Base-by-base conservation (phyloP, 37 sponge, comb jelly and placozoan species). In the Corticium candelabrum region DNA sequence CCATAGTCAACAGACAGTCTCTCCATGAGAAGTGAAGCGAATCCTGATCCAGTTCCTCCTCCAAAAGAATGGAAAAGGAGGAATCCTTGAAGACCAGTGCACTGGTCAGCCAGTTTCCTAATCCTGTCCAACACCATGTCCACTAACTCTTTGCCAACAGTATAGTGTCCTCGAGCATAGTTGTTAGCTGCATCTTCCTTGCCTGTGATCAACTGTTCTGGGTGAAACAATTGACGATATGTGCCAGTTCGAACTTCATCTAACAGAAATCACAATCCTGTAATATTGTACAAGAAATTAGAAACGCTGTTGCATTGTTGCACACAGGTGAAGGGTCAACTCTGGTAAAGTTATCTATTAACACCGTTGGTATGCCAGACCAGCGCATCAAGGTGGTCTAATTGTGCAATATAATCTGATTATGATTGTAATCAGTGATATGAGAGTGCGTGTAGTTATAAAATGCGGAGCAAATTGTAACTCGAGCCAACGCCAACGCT, bases 41-140 rank as follows among this genome's bases (percentile, higher is more conserved):
- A 92, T 7, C 93, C 93, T n/a, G 93, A 92, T 11, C 93, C 93
- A 1, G 93, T 92, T 34, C 93, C 93, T 5, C 93, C 93, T 38
- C 93, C 93, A 70, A 92, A 92, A 5, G 93, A 92, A 36, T 84
- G 93, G 93, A 89, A 92, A 29, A 92, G 68, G 0, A 92, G 84
- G 76, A 92, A 92, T 27, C 93, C 93, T 73, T 92, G 93, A 3
- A 92, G 87, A 27, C 89, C 89, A 5, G 90, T 84, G 79, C 93
- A 89, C 73, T 89, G 89, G 40, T 92, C 93, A 41, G 89, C 85
- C 34, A 89, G 84, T 57, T 89, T 89, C 34, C 90, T 67, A 69
- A 85, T 78, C 11, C 81, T 77, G 71, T 89, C 90, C 27, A 89
- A 74, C 1, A 86, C 86, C 30, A 82, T 41, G 73, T 89, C 90